These are phyloP conservation scores for Ormia ochracea DNA, from an alignment of 2,888 invertebrate genomes.

Conservation along the genomic window DNA sequence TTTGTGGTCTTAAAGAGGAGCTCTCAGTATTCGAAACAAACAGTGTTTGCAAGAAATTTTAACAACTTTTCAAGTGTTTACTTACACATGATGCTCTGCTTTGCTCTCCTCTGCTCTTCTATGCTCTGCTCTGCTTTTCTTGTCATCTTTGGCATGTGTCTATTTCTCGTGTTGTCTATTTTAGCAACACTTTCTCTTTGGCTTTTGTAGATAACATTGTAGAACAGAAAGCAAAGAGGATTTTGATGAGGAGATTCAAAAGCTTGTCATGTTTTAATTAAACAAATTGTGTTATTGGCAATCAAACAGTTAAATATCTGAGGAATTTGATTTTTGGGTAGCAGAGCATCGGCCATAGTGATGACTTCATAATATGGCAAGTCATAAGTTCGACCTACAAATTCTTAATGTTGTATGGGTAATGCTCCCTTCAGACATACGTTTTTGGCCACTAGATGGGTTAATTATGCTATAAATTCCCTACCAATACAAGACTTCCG, in stretches of 20 bases:
- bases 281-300: constrained; percentile 19
- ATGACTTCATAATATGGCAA: not conserved
- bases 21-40: not conserved
- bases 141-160: constrained; percentile 6
- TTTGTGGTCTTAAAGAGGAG: constrained; percentile 25
- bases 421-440: no score
- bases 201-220: not conserved
- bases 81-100: constrained; percentile 11
- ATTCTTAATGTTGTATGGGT: no score
- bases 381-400: not conserved
- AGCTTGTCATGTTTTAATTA: not conserved
- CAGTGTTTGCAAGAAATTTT: constrained; percentile 26
- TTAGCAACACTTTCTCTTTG: constrained; percentile 13
- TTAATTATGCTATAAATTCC: no score
- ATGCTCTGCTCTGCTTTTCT: constrained; percentile 28
- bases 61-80: constrained; percentile 44
- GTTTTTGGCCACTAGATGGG: no score
- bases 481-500: no score
- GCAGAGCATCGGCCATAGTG: not conserved
- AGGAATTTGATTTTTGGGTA: no score
- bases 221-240: not conserved
- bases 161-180: not conserved
- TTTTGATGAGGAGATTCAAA: not conserved
- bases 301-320: constrained; percentile 21
- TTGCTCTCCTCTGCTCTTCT: constrained; percentile 27